Conservation (phyloP, 2,888 invertebrate genomes). For the Baccha elongata region DNA sequence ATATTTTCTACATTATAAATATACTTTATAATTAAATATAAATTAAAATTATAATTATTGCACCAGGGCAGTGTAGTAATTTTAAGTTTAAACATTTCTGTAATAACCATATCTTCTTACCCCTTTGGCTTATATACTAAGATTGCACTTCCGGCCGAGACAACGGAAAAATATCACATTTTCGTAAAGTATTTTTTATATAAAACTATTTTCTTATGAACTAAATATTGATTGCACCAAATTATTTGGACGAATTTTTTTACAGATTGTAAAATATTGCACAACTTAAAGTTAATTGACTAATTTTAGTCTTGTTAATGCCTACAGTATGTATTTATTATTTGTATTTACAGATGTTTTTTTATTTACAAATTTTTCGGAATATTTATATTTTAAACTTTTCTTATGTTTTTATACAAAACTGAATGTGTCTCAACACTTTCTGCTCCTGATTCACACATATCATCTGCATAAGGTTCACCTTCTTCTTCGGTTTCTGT, state of each 20-base stretch:
- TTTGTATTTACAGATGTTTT: too few relatives aligned
- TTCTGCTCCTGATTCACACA: slow-evolving; percentile 94
- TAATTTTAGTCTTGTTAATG: too few relatives aligned
- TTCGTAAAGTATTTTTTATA: slow-evolving; percentile 68
- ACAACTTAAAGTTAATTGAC: slow-evolving; percentile 19
- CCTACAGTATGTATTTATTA: too few relatives aligned
- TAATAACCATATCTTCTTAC: background rate
- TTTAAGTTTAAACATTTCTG: background rate
- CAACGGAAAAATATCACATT: slow-evolving; percentile 82
- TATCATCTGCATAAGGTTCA: slow-evolving; percentile 90
- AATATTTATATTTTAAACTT: slow-evolving; percentile 78
- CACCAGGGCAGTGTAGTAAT: slow-evolving; percentile 8
- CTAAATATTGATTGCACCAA: slow-evolving; percentile 58
- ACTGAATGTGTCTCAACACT: slow-evolving; percentile 94
- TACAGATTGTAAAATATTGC: slow-evolving; percentile 53
- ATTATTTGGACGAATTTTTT: slow-evolving; percentile 57
- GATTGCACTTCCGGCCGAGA: slow-evolving; percentile 82
- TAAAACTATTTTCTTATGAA: background rate
- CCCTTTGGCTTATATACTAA: slow-evolving; percentile 74
- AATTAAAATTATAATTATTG: slow-evolving; percentile 44
- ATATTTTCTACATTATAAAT: slow-evolving; percentile 10
- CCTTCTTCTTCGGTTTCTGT: slow-evolving; percentile 87
- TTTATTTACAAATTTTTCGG: too few relatives aligned
- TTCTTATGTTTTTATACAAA: slow-evolving; percentile 89
- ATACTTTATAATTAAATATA: slow-evolving; percentile 28